Conservation (phyloP, 1,140 invertebrate species). For the Megathymus violae region DNA sequence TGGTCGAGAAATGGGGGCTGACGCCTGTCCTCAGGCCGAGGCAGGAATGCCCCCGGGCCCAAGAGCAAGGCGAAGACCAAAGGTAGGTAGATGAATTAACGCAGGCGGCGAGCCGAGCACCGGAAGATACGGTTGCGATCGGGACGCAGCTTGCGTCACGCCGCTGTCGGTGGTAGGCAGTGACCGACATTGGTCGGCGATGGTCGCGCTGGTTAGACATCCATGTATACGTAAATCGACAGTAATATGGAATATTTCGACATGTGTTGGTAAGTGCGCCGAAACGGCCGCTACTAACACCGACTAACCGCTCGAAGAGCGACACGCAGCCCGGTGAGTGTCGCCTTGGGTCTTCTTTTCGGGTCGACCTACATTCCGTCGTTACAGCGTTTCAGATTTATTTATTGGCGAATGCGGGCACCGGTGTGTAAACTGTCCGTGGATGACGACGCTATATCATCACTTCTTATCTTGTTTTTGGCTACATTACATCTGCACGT, state of each 20-base stretch:
- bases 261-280: constrained; percentile 79
- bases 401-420: constrained; percentile 34
- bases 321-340: constrained; percentile 47
- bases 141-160: constrained; percentile 66
- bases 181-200: no score
- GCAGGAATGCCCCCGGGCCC: constrained; percentile 93
- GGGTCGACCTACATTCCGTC: constrained; percentile 45
- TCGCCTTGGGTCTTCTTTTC: constrained; percentile 44
- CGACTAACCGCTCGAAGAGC: constrained; percentile 52
- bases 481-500: constrained; percentile 17
- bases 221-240: constrained; percentile 45
- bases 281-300: constrained; percentile 56
- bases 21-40: constrained; percentile 97
- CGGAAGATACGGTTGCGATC: no score
- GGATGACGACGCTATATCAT: constrained; percentile 33
- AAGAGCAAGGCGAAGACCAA: constrained; percentile 87
- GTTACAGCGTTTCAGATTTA: constrained; percentile 44
- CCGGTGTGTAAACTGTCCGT: constrained; percentile 32
- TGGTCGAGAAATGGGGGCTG: constrained; percentile 97
- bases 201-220: constrained; percentile 12
- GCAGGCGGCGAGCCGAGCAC: constrained; percentile 46
- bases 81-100: constrained; percentile 83
- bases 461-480: constrained; percentile 4
- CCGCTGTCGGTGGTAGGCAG: constrained; percentile 29
- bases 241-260: constrained; percentile 76